Evolutionary conservation across 2,797 vertebrate species (phyloP), one percentile per base, ranked within the genome.

Genomic region (Enoplosus armatus): DNA sequence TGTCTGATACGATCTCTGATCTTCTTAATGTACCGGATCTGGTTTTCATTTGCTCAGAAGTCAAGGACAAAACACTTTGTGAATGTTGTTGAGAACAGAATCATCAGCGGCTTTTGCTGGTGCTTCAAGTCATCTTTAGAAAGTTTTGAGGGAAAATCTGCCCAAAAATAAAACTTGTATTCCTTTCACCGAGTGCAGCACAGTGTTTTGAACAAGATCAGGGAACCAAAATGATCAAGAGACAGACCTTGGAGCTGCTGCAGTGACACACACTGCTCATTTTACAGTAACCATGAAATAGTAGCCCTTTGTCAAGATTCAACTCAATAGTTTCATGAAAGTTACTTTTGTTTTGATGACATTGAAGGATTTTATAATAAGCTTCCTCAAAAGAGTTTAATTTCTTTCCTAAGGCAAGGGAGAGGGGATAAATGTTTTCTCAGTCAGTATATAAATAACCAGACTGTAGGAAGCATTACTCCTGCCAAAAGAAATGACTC

Each of bases 401-500:
- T 82, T 76, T 72, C 55, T 56, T 58, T 72, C 64, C 81, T 45
- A 74, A 80, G 73, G 50, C 60, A 54, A 33, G 35, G 47, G 63
- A 61, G 65, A 47, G 70, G 51, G 72, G 45, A 82, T 84, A 55
- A 35, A 87, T 85, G 72, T 80, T 88, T 86, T 86, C 60, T 78
- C 29, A 70, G 80, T 72, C 74, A 58, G 73, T 74, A 45, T 89
- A 88, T 90, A 92, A 91, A 93, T 90, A 89, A 88, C 77, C 79
- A 66, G 82, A 80, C 80, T 73, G 85, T 78, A 88, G 86, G 88
- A 90, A 81, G 83, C 78, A 26, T 70, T 45, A 26, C 80, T 89
- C 55, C 71, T 79, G 90, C 88, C 92, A 92, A 83, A 81, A 81
- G 63, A 89, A 86, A 87, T 85, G 76, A 83, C 80, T 93, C 90